A percentile compares a stretch with the other conserved stretches of the same genome.
These are phyloP conservation scores for Desmodus rotundus DNA, from an alignment of 2,113 vertebrate species.

Conservation along the genomic window DNA sequence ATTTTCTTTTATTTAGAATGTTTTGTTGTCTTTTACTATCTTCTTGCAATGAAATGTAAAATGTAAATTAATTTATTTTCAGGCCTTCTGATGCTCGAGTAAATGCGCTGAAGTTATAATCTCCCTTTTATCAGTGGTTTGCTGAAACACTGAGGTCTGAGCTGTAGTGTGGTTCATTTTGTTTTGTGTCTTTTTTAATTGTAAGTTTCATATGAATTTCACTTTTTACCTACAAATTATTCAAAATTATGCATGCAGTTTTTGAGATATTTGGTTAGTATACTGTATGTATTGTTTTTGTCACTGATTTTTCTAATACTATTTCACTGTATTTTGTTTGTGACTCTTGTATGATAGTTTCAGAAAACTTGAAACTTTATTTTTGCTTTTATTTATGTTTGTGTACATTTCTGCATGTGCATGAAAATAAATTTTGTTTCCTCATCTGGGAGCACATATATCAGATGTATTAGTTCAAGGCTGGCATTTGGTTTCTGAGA, in stretches of 20 bases:
- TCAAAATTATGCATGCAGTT: not conserved
- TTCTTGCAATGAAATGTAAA: not conserved
- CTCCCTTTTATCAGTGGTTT: not conserved
- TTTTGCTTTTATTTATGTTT: not conserved
- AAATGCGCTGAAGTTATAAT: not conserved
- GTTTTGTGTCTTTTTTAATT: not conserved
- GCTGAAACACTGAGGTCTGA: not conserved
- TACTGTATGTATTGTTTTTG: not conserved
- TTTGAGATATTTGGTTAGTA: not conserved
- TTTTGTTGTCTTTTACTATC: not conserved
- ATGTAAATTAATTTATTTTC: not conserved
- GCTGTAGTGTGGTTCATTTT: not conserved
- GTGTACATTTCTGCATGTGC: not conserved
- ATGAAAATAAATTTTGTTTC: not conserved
- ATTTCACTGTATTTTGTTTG: not conserved
- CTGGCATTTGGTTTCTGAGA: not conserved
- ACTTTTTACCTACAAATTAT: not conserved
- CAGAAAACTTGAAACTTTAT: not conserved
- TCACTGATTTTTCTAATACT: slow-evolving; percentile 2
- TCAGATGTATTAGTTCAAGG: not conserved
- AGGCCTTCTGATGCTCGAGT: not conserved
- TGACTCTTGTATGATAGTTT: not conserved
- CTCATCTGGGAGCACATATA: not conserved
- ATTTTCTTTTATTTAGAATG: not conserved
- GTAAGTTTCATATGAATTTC: not conserved